Base-by-base conservation (phyloP, 2,113 vertebrate species). In the Grus americana region DNA sequence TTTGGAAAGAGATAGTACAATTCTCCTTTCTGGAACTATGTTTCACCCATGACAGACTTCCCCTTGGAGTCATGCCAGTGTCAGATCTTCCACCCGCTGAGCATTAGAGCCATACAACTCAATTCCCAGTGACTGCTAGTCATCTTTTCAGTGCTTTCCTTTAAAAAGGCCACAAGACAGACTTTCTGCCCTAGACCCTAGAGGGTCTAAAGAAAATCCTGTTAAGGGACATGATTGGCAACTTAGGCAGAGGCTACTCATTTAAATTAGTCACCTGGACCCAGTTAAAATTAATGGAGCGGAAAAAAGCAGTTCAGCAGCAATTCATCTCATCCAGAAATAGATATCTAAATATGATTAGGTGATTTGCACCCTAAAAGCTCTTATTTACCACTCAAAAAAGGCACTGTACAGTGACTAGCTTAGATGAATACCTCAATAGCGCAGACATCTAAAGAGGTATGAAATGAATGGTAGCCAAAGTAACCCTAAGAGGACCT, bases 211-310 rank as follows among this genome's bases (percentile, higher is more conserved):
- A 93, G 36, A 61, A 94, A 93, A 91, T 80, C 18, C 24, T 4
- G 1, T 70, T 86, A 74, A 83, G n/a, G 16, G 40, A 68, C 36
- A 36, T 54, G 21, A 55, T 0, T 74, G 40, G 52, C 49, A 88
- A 52, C 16, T 84, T 89, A 84, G 47, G 38, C n/a, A 92, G 63
- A 92, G 32, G 47, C 38, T 71, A 63, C 34, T 84, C 52, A 44
- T 86, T 87, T 84, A 55, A 81, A 92, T 88, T 86, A 88, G 79
- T 86, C 83, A 80, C 68, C 90, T 78, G 62, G 46, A 92, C 76
- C 89, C 55, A 71, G 72, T 80, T 88, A 92, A 88, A 91, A 84
- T 79, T 74, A 92, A 91, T 59, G 44, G 76, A 59, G 42, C 0
- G 0, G 57, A 34, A 88, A 82, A 92, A 93, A 66, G 30, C 0